Conservation (phyloP, 2,797 vertebrate species). For the Sebastes hopkinsi region DNA sequence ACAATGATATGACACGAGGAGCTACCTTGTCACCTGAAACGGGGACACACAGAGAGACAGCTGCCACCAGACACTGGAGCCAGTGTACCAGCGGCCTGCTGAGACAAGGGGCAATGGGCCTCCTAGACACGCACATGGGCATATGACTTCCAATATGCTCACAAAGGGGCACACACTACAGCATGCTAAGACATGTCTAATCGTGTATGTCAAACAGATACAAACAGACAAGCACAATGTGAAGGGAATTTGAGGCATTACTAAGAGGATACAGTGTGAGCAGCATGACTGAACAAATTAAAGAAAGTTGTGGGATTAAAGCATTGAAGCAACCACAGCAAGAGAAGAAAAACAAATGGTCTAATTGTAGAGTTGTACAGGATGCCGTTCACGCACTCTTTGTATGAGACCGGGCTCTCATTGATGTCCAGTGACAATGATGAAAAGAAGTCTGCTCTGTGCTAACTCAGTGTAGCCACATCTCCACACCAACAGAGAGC, state of each 20-base stretch:
- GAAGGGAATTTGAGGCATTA: not conserved
- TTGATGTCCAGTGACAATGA: not conserved
- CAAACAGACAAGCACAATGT: not conserved
- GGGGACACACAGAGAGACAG: constrained; percentile 60
- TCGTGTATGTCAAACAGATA: constrained; percentile 20
- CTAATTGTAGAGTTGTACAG: not conserved
- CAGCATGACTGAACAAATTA: not conserved
- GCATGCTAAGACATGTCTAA: constrained; percentile 16
- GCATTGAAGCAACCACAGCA: not conserved
- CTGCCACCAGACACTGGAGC: constrained; percentile 53
- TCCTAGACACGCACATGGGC: constrained; percentile 2
- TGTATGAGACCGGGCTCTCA: not conserved
- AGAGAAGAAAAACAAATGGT: not conserved
- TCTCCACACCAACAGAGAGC: not conserved
- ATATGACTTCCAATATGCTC: constrained; percentile 6
- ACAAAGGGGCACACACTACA: not conserved
- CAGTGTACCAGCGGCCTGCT: constrained; percentile 20
- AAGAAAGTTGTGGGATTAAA: not conserved
- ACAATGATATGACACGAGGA: constrained; percentile 57
- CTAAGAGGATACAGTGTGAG: not conserved
- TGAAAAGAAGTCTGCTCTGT: not conserved
- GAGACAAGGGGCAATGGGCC: constrained; percentile 10
- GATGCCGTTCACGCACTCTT: not conserved
- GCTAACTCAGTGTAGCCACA: not conserved
- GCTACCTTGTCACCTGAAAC: constrained; percentile 51